Conservation (phyloP, 2,113 vertebrate species). For the Phycodurus eques region DNA sequence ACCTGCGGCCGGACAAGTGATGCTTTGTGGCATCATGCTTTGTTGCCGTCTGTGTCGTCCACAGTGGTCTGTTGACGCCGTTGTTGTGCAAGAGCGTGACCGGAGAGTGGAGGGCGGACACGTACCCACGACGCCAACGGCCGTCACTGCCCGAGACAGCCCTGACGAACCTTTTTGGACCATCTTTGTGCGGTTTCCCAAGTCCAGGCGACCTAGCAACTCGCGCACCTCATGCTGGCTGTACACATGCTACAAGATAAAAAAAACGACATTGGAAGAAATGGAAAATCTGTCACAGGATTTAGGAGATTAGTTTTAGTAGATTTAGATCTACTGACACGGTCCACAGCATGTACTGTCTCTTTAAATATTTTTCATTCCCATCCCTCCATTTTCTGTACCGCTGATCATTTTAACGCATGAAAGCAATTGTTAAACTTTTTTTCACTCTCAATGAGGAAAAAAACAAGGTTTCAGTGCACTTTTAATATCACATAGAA, state of each 20-base stretch:
- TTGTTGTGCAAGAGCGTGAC: background rate
- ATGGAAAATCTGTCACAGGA: background rate
- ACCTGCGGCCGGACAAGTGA: background rate
- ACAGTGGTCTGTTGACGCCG: background rate
- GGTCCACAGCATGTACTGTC: too few relatives aligned
- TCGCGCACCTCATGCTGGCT: slow-evolving; percentile 89
- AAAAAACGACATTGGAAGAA: background rate
- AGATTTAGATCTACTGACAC: too few relatives aligned
- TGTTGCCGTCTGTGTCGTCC: background rate
- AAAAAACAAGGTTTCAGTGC: too few relatives aligned
- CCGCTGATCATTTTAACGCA: too few relatives aligned
- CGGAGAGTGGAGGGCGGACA: background rate
- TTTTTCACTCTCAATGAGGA: too few relatives aligned
- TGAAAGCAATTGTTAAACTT: too few relatives aligned
- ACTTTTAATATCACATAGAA: too few relatives aligned
- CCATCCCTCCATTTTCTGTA: too few relatives aligned
- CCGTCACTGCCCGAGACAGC: slow-evolving; percentile 85
- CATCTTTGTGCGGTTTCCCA: slow-evolving; percentile 93
- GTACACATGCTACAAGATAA: slow-evolving; percentile 85
- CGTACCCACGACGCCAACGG: slow-evolving; percentile 93
- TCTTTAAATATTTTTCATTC: too few relatives aligned
- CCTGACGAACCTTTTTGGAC: slow-evolving; percentile 91
- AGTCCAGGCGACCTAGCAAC: slow-evolving; percentile 88
- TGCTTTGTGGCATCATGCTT: slow-evolving; percentile 6
- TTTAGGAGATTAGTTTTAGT: too few relatives aligned